Evolutionary conservation across 1,140 invertebrate species (phyloP), one percentile per base, ranked within the genome.

Genomic region (Drosophila lacertosa): DNA sequence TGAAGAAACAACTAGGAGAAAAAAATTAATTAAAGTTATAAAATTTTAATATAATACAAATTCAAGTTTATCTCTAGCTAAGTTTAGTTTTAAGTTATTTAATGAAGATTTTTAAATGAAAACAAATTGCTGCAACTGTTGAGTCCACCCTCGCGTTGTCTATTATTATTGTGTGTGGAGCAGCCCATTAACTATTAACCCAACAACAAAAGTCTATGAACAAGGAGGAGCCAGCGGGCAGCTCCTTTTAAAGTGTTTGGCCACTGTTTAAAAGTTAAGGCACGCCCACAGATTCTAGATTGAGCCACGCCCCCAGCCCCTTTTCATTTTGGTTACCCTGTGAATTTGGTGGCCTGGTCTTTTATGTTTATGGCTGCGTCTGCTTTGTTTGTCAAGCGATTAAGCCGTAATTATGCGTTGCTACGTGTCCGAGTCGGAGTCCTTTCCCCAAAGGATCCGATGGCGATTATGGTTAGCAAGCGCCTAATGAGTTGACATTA

Each of bases 341-440:
- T 29, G 16, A 35, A 53, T 37, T 77, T 65, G 57, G 64, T 79
- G 65, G 50, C 63, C 69, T 68, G 55, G 10, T 51, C 76, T 64
- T 84, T 86, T 76, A 73, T 80, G 78, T 67, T 72, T 67, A 59
- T 77, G 57, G 72, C 59, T 83, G 81, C 65, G 81, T 76, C 60
- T 86, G 77, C 57, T 86, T 84, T 84, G 80, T 84, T 84, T 84
- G 81, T 86, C 63, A 80, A 86, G 77, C 80, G 80, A 84, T 84
- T 84, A 84, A 84, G 80, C 86, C 86, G 80, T 84, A 84, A 84
- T 84, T 84, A 84, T 84, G 76, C 81, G 76, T 74, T 64, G 80
- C 81, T 77, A 84, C 80, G 80, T 86, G 80, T 76, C 68, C 66
- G 54, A 10, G 18, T 4, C 10, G 16, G 4, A 40, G 15, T 58